These are phyloP conservation scores for Polietes domitor DNA, from an alignment of 2,888 invertebrate genomes.

Conservation along the genomic window DNA sequence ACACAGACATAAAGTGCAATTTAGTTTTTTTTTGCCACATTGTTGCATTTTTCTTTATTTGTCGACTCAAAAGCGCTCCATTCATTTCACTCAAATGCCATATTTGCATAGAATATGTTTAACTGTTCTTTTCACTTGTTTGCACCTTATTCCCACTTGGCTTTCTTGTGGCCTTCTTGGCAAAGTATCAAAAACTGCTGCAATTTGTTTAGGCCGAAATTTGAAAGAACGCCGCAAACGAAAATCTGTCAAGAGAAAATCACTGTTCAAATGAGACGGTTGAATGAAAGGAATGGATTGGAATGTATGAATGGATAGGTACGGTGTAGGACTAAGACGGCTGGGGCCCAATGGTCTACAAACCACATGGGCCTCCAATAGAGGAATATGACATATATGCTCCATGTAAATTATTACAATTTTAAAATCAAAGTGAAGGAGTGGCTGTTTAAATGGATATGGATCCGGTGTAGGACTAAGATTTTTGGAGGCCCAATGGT, in stretches of 20 bases:
- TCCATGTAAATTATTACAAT: no score
- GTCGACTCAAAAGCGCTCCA: background rate
- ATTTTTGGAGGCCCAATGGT: no score
- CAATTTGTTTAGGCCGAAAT: background rate
- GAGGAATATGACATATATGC: no score
- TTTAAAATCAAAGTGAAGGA: no score
- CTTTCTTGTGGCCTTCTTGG: conserved; percentile 8
- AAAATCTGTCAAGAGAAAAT: conserved; percentile 3
- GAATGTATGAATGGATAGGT: background rate
- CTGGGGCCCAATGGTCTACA: no score
- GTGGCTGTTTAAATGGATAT: no score
- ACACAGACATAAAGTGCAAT: background rate
- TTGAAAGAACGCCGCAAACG: background rate
- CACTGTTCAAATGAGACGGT: background rate
- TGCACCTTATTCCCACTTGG: background rate
- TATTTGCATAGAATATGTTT: conserved; percentile 12
- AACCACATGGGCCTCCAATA: no score
- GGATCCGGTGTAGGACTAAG: no score
- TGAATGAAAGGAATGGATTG: background rate
- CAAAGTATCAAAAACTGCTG: conserved; percentile 8
- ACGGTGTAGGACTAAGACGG: no score
- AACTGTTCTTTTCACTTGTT: conserved; percentile 1
- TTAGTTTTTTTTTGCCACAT: background rate
- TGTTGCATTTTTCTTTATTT: background rate
- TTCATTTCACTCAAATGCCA: background rate